phyloP scores from a whole-genome alignment of 2,113 vertebrate species.

The Podarcis muralis region DNA sequence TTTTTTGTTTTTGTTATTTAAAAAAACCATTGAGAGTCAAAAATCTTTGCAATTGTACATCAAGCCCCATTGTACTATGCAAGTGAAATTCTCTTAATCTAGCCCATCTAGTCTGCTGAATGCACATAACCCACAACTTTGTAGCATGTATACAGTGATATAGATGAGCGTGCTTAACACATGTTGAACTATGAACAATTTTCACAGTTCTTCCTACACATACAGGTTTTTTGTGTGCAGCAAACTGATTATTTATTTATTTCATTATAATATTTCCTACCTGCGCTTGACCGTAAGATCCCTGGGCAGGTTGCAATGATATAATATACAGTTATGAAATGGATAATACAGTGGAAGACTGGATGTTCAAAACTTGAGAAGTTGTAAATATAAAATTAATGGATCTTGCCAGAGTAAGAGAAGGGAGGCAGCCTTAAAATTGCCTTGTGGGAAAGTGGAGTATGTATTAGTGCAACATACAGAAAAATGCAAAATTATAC shows the following conservation, averaged over 20 bases:
- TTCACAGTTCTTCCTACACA: not conserved
- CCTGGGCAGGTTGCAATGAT: no score
- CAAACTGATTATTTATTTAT: not conserved
- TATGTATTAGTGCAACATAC: no score
- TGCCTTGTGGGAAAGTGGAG: no score
- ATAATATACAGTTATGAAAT: no score
- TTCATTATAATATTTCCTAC: no score
- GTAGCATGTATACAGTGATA: not conserved
- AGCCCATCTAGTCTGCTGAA: not conserved
- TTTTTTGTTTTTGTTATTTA: not conserved
- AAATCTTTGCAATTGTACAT: not conserved
- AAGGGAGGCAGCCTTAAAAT: no score
- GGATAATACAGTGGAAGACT: no score
- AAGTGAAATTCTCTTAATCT: not conserved
- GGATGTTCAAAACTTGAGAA: no score
- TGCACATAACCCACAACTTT: not conserved
- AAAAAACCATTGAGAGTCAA: not conserved
- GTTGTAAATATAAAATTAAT: no score
- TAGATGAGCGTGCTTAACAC: not conserved
- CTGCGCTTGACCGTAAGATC: no score
- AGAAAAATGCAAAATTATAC: no score
- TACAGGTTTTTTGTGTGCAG: not conserved
- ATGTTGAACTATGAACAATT: not conserved
- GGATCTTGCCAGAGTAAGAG: no score
- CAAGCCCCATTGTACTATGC: not conserved